Evolutionary conservation across 1,140 invertebrate species (phyloP).

Genomic region (Chrysopa pallens): DNA sequence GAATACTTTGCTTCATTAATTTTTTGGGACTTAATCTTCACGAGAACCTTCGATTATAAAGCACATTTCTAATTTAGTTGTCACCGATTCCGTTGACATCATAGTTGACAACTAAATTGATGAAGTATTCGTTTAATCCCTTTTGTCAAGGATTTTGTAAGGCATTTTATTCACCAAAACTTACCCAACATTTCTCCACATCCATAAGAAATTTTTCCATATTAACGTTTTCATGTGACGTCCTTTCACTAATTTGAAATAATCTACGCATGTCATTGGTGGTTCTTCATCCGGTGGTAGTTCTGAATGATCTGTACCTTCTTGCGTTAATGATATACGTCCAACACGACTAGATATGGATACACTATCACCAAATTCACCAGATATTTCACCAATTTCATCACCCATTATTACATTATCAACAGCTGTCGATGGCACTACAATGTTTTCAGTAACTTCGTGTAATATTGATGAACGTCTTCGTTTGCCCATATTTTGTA

Average conservation of each 20-base stretch:
- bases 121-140: too few relatives aligned
- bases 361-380: slow-evolving; percentile 69
- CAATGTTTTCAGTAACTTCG: slow-evolving; percentile 45
- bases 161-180: slow-evolving; percentile 7
- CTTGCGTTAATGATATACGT: slow-evolving; percentile 8
- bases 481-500: slow-evolving; percentile 61
- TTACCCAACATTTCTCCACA: slow-evolving; percentile 79
- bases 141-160: background rate
- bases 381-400: slow-evolving; percentile 55
- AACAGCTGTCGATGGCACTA: slow-evolving; percentile 26
- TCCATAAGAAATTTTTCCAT: slow-evolving; percentile 82
- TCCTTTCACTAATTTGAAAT: slow-evolving; percentile 42
- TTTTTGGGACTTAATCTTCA: too few relatives aligned
- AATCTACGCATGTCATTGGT: slow-evolving; percentile 27
- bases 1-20: too few relatives aligned
- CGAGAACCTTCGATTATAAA: too few relatives aligned
- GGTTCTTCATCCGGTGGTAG: slow-evolving; percentile 37
- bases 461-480: slow-evolving; percentile 57
- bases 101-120: too few relatives aligned
- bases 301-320: slow-evolving; percentile 16
- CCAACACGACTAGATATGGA: slow-evolving; percentile 49
- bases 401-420: slow-evolving; percentile 43
- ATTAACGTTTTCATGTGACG: slow-evolving; percentile 66
- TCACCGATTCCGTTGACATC: too few relatives aligned
- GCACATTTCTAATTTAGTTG: too few relatives aligned